Evolutionary conservation across 1,140 invertebrate genomes (phyloP).

Genomic region (Drosophila setifemur): DNA sequence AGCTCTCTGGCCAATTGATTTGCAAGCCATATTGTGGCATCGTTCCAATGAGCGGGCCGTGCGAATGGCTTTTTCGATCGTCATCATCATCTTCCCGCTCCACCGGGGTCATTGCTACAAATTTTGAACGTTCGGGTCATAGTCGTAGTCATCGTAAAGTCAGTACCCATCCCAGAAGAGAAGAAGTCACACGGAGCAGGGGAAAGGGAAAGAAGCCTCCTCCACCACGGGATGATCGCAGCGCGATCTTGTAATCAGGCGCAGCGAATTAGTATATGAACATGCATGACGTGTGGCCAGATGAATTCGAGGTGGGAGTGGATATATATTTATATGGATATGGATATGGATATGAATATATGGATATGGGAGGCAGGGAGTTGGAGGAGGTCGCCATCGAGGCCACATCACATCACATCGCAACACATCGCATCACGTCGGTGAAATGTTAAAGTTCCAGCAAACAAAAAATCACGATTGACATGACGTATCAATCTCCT

Average conservation of each 20-base stretch:
- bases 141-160: too few species aligned
- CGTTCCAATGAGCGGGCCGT: conserved; percentile 74
- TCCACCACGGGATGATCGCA: conserved; percentile 1
- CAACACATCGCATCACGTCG: conserved; percentile 67
- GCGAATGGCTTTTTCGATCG: conserved; percentile 69
- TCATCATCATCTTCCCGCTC: conserved; percentile 49
- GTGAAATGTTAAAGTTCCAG: conserved; percentile 80
- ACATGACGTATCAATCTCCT: conserved; percentile 69
- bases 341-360: too few species aligned
- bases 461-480: conserved; percentile 81
- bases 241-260: conserved; percentile 75
- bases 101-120: conserved; percentile 71
- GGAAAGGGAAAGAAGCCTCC: not conserved
- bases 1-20: conserved; percentile 74
- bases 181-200: conserved; percentile 64
- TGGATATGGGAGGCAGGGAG: conserved; percentile 14
- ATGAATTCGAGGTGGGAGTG: conserved; percentile 22
- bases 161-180: too few species aligned
- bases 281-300: conserved; percentile 77
- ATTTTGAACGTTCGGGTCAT: conserved; percentile 79
- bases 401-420: conserved; percentile 53
- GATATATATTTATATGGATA: too few species aligned
- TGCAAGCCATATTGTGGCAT: conserved; percentile 69
- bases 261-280: conserved; percentile 78
- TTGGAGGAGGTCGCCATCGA: conserved; percentile 35